Conservation (phyloP, 2,113 vertebrate genomes). For the Benitochromis conjunctus region DNA sequence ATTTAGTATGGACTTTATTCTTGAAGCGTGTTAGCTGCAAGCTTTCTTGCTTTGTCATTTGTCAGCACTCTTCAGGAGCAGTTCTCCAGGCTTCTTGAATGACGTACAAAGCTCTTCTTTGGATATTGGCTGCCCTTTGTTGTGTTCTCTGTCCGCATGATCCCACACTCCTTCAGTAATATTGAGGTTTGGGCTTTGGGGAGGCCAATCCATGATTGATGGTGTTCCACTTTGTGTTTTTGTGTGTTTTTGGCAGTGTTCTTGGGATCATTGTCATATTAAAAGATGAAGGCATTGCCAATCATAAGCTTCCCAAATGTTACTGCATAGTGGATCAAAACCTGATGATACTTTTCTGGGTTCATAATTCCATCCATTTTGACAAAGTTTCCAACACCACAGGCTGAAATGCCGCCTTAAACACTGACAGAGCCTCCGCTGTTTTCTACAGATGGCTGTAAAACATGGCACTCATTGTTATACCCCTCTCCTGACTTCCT, state of each 20-base stretch:
- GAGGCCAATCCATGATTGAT: background rate
- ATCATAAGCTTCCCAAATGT: background rate
- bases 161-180: fast-evolving
- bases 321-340: background rate
- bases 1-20: background rate
- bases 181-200: background rate
- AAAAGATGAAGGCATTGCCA: background rate
- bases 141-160: background rate
- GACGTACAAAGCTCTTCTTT: background rate
- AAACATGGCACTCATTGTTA: background rate
- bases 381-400: background rate
- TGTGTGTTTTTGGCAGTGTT: background rate
- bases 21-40: background rate
- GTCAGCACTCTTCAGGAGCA: background rate
- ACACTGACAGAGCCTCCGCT: background rate
- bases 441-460: background rate
- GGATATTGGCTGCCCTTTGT: background rate
- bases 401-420: fast-evolving
- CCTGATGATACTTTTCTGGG: background rate
- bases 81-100: background rate
- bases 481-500: background rate
- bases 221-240: background rate
- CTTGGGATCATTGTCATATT: background rate
- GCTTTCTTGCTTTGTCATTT: background rate
- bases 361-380: background rate